Conservation (phyloP, 37 sponge, comb jelly and placozoan genomes). For the Geodia barretti region DNA sequence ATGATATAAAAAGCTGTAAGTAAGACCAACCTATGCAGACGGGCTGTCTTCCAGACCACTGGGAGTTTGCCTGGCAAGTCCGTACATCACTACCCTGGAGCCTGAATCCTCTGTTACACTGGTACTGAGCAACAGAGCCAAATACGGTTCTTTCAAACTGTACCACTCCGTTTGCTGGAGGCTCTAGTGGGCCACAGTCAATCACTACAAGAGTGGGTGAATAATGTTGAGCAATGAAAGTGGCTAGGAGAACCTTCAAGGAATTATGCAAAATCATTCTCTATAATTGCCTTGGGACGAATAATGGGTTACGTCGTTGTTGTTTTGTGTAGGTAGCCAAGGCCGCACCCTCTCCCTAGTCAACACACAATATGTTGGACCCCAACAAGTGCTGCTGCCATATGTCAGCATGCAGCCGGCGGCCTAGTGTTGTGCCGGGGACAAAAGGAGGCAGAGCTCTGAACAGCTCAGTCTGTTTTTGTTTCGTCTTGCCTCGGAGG, state of each 20-base stretch:
- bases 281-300: not conserved
- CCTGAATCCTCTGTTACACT: constrained; percentile 20
- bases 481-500: not conserved
- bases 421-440: not conserved
- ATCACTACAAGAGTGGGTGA: constrained; percentile 5
- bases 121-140: constrained; percentile 12
- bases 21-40: constrained; percentile 1
- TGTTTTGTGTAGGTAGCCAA: not conserved
- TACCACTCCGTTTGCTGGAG: constrained; percentile 30
- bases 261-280: not conserved
- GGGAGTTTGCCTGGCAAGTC: not conserved
- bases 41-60: constrained; percentile 7
- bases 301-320: no score
- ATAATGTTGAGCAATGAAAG: no score
- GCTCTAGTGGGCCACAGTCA: constrained; percentile 9
- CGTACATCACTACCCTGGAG: not conserved
- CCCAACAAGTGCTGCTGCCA: not conserved
- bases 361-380: not conserved
- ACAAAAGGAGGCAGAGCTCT: not conserved
- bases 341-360: not conserved
- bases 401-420: not conserved
- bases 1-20: no score
- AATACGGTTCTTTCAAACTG: not conserved
- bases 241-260: no score
- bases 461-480: not conserved